Conservation (phyloP, 2,888 invertebrate genomes). For the Xestia c-nigrum region DNA sequence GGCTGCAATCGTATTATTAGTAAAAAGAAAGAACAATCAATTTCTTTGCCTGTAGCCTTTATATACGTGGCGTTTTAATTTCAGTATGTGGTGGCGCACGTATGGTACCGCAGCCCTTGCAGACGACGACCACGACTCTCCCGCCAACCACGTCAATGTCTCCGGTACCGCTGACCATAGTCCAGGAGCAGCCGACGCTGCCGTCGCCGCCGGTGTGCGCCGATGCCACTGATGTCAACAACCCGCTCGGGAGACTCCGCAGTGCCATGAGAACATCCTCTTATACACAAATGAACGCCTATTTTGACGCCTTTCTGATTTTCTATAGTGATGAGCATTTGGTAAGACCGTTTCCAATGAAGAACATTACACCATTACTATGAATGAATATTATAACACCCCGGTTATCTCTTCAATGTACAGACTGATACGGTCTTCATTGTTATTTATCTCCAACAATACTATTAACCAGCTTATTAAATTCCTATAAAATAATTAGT, state of each 20-base stretch:
- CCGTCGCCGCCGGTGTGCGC: slow-evolving; percentile 74
- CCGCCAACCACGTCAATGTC: slow-evolving; percentile 66
- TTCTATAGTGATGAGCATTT: slow-evolving; percentile 96
- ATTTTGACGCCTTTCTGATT: slow-evolving; percentile 93
- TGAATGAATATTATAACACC: background rate
- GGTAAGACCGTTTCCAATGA: slow-evolving; percentile 82
- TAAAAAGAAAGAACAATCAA: background rate
- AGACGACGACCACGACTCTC: slow-evolving; percentile 66
- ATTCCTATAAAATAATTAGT: slow-evolving; percentile 1
- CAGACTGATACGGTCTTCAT: background rate
- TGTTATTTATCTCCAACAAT: background rate
- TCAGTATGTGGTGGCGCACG: slow-evolving; percentile 78
- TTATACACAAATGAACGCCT: slow-evolving; percentile 81
- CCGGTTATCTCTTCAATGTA: background rate
- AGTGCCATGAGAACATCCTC: slow-evolving; percentile 86
- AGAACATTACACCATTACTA: background rate
- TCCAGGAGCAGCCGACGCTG: slow-evolving; percentile 73
- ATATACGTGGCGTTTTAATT: slow-evolving; percentile 25
- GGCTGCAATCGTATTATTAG: background rate
- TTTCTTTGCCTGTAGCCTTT: background rate
- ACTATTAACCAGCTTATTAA: background rate
- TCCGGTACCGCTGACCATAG: slow-evolving; percentile 71
- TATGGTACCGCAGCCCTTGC: slow-evolving; percentile 64
- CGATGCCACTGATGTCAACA: slow-evolving; percentile 75
- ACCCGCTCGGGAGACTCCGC: slow-evolving; percentile 83